Evolutionary conservation across 2,797 vertebrate genomes (phyloP), one percentile per base, ranked within the genome.

Genomic region (Acrossocheilus fasciatus): DNA sequence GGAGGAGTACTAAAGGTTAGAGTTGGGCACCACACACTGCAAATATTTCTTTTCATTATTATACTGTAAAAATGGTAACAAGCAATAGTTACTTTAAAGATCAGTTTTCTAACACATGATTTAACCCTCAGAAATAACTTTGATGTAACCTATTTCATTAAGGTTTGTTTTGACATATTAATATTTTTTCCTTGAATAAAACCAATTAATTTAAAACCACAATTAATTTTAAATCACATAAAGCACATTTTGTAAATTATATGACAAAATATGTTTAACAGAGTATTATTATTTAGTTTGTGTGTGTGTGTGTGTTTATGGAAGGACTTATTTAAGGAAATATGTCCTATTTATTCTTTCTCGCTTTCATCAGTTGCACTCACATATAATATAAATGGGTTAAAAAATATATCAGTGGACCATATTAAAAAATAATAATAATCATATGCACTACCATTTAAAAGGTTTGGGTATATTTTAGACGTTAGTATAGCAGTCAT

Each of bases 1-100:
- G 94, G 95, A 95, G 95, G 95, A 95, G 90, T 91, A 87, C 66
- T 91, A 90, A 87, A 93, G 93, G 92, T 92, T 90, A 92, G 92
- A 94, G 92, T 92, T 94, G 17, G 95, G 92, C 93, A 93, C 88
- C 89, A 87, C 57, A 89, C 69, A 84, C 36, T 78, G 52, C 83
- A 74, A 86, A 57, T 41, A 84, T 79, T 86, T 84, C 8, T 78
- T 34, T 79, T 73, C 20, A n/a, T 57, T 43, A 69, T 36, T 10
- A 81, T 64, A 81, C 30, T 17, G 78, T 23, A 52, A 69, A 47
- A 47, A 43, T 43, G 39, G 47, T 45, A 79, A 64, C 23, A 39
- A 64, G 50, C 50, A 39, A 20, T 79, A 64, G 39, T 79, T 64
- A 30, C 9, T 10, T 45, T 45, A 62, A 79, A 62, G 23, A 26